These are phyloP conservation scores for Acleris cristana DNA, from an alignment of 2,888 invertebrate species.

Conservation along the genomic window DNA sequence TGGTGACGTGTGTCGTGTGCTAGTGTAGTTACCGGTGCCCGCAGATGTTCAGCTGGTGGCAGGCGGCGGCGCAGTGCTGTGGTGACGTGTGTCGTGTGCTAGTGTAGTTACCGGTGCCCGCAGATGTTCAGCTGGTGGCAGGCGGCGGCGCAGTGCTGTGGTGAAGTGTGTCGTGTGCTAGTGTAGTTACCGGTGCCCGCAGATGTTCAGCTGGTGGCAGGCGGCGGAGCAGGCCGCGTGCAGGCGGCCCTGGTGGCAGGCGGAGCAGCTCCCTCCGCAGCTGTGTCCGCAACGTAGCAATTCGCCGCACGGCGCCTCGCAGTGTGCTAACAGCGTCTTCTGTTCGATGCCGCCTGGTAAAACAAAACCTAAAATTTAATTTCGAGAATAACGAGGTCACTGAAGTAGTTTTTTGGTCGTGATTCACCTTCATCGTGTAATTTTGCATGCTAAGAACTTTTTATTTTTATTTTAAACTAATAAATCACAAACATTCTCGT, in stretches of 20 bases:
- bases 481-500: no score
- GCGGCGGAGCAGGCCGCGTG: constrained; percentile 82
- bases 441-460: no score
- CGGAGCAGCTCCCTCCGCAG: constrained; percentile 81
- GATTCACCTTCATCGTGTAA: no score
- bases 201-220: constrained; percentile 84
- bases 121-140: constrained; percentile 85
- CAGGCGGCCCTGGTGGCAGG: constrained; percentile 84
- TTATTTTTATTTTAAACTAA: no score
- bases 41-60: constrained; percentile 85
- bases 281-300: constrained; percentile 76
- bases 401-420: no score
- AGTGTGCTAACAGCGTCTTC: constrained; percentile 59
- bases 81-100: no score
- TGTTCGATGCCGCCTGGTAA: constrained; percentile 10
- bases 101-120: constrained; percentile 74
- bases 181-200: constrained; percentile 79
- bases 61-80: no score
- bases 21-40: constrained; percentile 73
- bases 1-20: no score
- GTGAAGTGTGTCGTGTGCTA: no score
- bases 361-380: no score
- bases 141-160: no score
- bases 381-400: no score
- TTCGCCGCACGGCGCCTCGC: constrained; percentile 69